Conservation (phyloP, 2,113 vertebrate genomes). For the Lontra canadensis region DNA sequence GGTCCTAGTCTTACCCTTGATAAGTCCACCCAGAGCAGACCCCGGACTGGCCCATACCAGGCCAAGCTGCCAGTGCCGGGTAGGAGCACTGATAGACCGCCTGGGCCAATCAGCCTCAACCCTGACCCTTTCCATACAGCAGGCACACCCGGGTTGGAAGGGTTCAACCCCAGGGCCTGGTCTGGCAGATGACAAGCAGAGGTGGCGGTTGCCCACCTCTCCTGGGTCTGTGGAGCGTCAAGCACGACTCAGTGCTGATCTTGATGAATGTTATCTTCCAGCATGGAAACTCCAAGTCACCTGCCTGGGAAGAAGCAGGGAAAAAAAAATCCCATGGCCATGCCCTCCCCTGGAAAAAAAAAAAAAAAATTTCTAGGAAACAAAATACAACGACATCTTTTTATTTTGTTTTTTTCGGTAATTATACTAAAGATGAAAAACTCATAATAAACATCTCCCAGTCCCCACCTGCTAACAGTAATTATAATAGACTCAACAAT, state of each 20-base stretch:
- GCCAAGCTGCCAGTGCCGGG: not conserved
- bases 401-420: conserved; percentile 98
- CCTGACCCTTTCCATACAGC: not conserved
- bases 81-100: not conserved
- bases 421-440: conserved; percentile 99
- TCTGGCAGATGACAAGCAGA: not conserved
- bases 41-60: not conserved
- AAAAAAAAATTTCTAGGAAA: conserved; percentile 90
- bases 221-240: not conserved
- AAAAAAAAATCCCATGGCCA: conserved; percentile 70
- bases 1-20: not conserved
- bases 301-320: conserved; percentile 77
- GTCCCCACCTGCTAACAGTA: conserved; percentile 99
- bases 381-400: conserved; percentile 99
- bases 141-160: not conserved
- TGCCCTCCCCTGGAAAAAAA: conserved; percentile 78
- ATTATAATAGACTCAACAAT: conserved; percentile 99
- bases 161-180: not conserved
- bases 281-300: conserved; percentile 63
- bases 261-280: not conserved
- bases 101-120: not conserved
- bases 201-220: not conserved
- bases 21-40: not conserved
- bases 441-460: conserved; percentile 99
- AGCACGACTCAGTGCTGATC: not conserved